Evolutionary conservation across 2,113 vertebrate species (phyloP).

Genomic region (Cinclus mexicanus): DNA sequence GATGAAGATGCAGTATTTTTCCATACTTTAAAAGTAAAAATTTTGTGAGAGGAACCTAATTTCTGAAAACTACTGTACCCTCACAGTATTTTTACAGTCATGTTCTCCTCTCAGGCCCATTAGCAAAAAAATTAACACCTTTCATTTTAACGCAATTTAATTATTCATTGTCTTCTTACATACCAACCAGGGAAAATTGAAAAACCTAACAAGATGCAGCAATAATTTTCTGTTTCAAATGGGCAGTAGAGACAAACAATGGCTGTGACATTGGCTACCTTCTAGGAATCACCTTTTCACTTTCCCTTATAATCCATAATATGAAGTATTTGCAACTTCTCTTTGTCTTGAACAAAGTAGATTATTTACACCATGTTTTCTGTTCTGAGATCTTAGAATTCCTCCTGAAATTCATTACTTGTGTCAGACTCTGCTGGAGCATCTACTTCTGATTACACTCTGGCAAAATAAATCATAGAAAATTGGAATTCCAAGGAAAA

Average conservation of each 20-base stretch:
- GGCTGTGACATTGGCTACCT: background rate
- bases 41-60: background rate
- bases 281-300: background rate
- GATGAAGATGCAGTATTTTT: background rate
- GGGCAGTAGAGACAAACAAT: background rate
- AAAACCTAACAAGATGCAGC: background rate
- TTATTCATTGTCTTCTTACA: background rate
- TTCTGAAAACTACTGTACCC: background rate
- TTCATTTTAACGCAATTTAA: background rate
- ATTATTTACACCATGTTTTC: conserved; percentile 26
- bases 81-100: background rate
- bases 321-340: conserved; percentile 3
- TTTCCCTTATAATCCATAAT: background rate
- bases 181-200: background rate
- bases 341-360: background rate
- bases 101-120: background rate
- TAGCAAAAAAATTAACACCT: background rate
- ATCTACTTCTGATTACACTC: conserved; percentile 28
- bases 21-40: background rate
- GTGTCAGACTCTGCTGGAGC: background rate
- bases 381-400: conserved; percentile 24
- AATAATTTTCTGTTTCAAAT: background rate
- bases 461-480: conserved; percentile 32
- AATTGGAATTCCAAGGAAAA: conserved; percentile 43
- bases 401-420: background rate